Base-by-base conservation (phyloP, 2,888 invertebrate species). In the Pristionchus exspectatus region DNA sequence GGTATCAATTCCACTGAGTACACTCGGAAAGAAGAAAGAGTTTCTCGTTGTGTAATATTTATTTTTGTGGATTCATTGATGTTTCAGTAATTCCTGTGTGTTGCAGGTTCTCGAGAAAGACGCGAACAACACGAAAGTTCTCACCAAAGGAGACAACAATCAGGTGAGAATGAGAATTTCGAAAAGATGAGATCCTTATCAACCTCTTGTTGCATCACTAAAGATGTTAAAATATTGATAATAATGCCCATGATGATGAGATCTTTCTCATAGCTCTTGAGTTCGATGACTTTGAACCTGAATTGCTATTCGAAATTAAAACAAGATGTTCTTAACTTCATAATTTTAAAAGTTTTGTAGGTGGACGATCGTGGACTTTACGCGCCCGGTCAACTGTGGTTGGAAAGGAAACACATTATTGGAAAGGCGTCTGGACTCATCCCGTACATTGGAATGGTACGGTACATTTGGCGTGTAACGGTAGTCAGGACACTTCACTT, bases 61-160 rank as follows among this genome's bases (percentile, higher is more conserved):
- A 1, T 56, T 5, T 21, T 1, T 18, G 21, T 16, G 4, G 56
- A 21, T 21, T 56, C 16, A 14, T 56, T 1, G 2, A 4, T 21
- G 56, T 0, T 21, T 21, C 56, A 21, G 12, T 21, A 56, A 21
- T 56, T 56, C 14, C 1, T 33, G 9, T 30, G 2, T 21, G 2
- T 44, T 81, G 50, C 66, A 81, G 91, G 93, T 93, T 33, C 94
- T 94, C 90, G 95, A 90, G 91, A 97, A 97, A 96, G 96, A 97
- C 95, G 97, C 98, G 95, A 98, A 97, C 54, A 97, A 98, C 72
- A 97, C 98, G 0, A 98, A 98, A 96, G 99, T 99, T 96, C 96
- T 99, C 90, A 99, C 99, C 81, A 99, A 99, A 96, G 99, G 99
- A 92, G 99, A 99, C 96, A 99, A 99, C 95, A 99, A 99, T 95